Evolutionary conservation across 2,113 vertebrate genomes (phyloP), one percentile per base, ranked within the genome.

Genomic region (Hippocampus abdominalis): DNA sequence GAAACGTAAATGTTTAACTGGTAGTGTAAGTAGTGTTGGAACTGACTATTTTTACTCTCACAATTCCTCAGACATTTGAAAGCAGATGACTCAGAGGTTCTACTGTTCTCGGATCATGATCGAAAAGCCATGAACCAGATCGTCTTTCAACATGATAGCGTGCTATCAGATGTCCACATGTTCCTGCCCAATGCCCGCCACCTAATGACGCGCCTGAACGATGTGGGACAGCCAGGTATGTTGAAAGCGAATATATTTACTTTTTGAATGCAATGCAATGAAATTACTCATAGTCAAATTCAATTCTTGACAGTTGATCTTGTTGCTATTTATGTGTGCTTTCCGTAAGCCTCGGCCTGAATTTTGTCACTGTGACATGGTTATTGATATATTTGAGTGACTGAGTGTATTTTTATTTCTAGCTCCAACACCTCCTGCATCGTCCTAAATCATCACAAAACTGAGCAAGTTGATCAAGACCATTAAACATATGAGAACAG

Each of bases 151-250:
- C 48, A 84, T n/a, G 80, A 89, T 18, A 79, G 80, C 0, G 88
- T 89, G 23, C 82, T 89, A 69, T 89, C 88, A 46, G 88, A 89
- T 0, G 71, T 89, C 11, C 88, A 89, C 65, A 68, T 89, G 82
- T 74, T 80, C 11, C 67, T 20, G 1, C 79, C 81, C 1, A 74
- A 64, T 0, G 16, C 46, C 16, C 62, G 63, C 9, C 73, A 69
- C 71, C 66, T 83, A 0, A 83, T 87, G 84, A 83, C 80, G 2
- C 77, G 85, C 8, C 80, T 89, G 36, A 84, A 81, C 75, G 3
- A 3, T 13, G 76, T 62, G 0, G 85, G 86, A 12, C 88, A 89
- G 36, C 88, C 88, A 9, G 85, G 87, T 89, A 54, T 27, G 82
- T 84, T n/a, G 40, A 13, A 63, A 32, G 18, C 29, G 3, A 62